Base-by-base conservation (phyloP, 2,113 vertebrate species). In the Panurus biarmicus region DNA sequence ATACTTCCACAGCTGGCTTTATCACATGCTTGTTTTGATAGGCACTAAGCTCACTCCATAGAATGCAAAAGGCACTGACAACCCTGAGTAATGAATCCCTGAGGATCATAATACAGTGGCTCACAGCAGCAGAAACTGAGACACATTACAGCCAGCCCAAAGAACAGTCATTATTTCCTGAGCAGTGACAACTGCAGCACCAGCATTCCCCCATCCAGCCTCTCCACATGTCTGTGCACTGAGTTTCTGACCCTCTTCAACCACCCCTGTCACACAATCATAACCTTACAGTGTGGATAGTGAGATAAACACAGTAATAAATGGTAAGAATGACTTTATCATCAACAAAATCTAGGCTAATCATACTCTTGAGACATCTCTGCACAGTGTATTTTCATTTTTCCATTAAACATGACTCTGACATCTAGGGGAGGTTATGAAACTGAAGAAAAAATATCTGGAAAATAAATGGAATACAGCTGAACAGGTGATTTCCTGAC, bases 271-370 rank as follows among this genome's bases (percentile, higher is more conserved):
- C 91, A 79, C 66, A 69, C 33, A 61, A 11, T 25, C 80, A 31
- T 12, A 84, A 69, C 84, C 89, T 61, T 7, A 58, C 48, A 79
- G 26, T 15, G 64, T 0, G 2, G 58, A 33, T 0, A 76, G 89
- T 20, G 74, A 94, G 81, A 93, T 83, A 94, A 94, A 91, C 84
- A 82, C 70, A 58, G 77, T 36, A 31, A 87, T 83, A 86, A 82
- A 47, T 19, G 51, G 81, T 74, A 91, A 58, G 45, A 76, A 89
- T 58, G 29, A 73, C 42, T 82, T 67, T 57, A 92, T 66, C 74
- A 65, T 40, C 89, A 54, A 28, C 70, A 72, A 79, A 64, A 73
- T 76, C 84, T 25, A 25, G 54, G 71, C 57, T 87, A 94, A 93
- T 93, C 82, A 76, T 6, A 64, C 79, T 83, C 67, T 51, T 0